Evolutionary conservation across 2,888 invertebrate species (phyloP), one percentile per base, ranked within the genome.

Genomic region (Ethmia dodecea): DNA sequence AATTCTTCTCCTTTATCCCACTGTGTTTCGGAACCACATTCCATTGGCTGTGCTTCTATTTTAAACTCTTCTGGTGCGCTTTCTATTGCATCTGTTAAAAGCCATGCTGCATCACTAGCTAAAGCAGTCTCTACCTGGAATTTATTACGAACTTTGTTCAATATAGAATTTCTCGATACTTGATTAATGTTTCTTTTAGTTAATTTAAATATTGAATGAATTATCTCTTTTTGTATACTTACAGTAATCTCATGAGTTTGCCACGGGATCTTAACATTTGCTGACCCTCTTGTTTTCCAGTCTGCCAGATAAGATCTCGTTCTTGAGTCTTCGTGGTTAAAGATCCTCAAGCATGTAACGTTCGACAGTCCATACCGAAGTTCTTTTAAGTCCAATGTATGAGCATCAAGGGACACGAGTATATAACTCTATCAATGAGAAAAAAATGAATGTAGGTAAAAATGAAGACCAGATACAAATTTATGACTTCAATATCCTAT

Each of bases 291-390:
- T 3, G 60, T 54, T 56, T 77, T 74, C 87, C 87, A 87, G 38
- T 89, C 88, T 10, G 78, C 71, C 31, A 88, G 70, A 42, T 87
- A 86, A 20, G 80, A 76, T 26, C 66, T 68, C 6, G 89, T 80
- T 45, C 84, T 79, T 3, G 80, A 73, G 42, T 84, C 86, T 0
- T 86, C 77, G 25, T 89, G 89, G 57, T 93, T 89, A 12, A 93
- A 83, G 40, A 93, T 77, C 45, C 91, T 81, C 37, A 93, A 79
- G 13, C 91, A 90, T 1, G 93, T 92, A 2, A 94, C 91, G 53
- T 93, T 93, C 0, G 92, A 90, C 25, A 89, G 76, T 1, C 89
- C 88, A 45, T 90, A 86, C 37, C 88, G 81, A 45, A 90, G 84
- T 46, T 89, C 89, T 46, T 87, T 86, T 41, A 91, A 75, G 54